Evolutionary conservation across 2,888 invertebrate species (phyloP).

Genomic region (Eumacrocentrus americanus): DNA sequence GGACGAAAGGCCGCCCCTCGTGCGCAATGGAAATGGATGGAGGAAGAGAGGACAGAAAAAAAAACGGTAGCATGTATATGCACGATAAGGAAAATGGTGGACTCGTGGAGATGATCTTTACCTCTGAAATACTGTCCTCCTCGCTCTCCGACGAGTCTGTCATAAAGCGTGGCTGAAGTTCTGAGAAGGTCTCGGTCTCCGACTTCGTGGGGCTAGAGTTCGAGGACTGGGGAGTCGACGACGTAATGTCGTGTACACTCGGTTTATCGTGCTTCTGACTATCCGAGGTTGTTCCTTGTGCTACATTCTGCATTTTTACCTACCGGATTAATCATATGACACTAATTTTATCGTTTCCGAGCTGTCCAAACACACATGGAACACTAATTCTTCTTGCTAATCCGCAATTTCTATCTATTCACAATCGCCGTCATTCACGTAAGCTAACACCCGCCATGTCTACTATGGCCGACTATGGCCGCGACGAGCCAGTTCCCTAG

Average conservation of each 20-base stretch:
- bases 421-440: slow-evolving; percentile 62
- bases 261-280: slow-evolving; percentile 70
- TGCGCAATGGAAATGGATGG: slow-evolving; percentile 30
- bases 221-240: slow-evolving; percentile 81
- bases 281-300: slow-evolving; percentile 77
- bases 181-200: slow-evolving; percentile 81
- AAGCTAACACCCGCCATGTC: slow-evolving; percentile 75
- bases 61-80: slow-evolving; percentile 3
- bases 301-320: slow-evolving; percentile 92
- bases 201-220: slow-evolving; percentile 83
- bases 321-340: slow-evolving; percentile 67
- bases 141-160: slow-evolving; percentile 95
- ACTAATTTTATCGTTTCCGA: slow-evolving; percentile 58
- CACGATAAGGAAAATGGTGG: slow-evolving; percentile 21
- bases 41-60: not conserved
- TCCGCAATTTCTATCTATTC: slow-evolving; percentile 37
- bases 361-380: slow-evolving; percentile 50
- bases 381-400: slow-evolving; percentile 4
- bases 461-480: slow-evolving; percentile 69
- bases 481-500: slow-evolving; percentile 17
- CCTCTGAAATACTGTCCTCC: slow-evolving; percentile 96
- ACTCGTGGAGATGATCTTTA: slow-evolving; percentile 63
- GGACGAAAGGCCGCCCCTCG: slow-evolving; percentile 31
- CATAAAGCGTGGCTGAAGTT: slow-evolving; percentile 85
- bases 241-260: slow-evolving; percentile 64